Conservation (phyloP, 2,113 vertebrate genomes). For the Axis porcinus region DNA sequence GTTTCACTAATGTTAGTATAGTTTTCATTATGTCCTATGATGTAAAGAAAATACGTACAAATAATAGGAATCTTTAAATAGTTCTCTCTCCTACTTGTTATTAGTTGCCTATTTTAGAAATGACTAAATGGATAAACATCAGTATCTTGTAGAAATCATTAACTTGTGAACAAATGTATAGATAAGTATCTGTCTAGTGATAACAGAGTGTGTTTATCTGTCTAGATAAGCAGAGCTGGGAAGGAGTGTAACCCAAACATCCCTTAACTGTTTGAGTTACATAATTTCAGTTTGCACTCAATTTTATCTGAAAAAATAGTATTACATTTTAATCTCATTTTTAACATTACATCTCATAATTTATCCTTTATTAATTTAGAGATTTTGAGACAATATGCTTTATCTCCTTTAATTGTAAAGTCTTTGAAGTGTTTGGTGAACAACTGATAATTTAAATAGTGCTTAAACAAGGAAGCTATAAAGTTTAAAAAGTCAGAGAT, state of each 20-base stretch:
- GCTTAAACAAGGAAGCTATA: background rate
- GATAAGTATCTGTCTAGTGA: background rate
- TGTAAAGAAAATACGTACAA: background rate
- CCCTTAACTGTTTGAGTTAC: background rate
- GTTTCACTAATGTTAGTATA: background rate
- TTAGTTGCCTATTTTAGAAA: background rate
- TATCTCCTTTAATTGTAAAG: background rate
- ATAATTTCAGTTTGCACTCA: background rate
- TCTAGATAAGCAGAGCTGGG: background rate
- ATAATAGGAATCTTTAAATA: background rate
- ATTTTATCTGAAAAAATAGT: background rate
- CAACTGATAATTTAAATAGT: background rate
- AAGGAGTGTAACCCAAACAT: background rate
- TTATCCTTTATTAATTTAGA: background rate
- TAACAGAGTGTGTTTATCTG: background rate
- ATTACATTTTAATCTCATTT: background rate
- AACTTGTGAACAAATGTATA: background rate
- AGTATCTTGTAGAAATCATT: background rate
- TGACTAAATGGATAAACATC: background rate
- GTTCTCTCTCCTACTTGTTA: background rate
- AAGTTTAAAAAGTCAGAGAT: constrained; percentile 11
- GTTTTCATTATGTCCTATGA: background rate
- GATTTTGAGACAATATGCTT: background rate
- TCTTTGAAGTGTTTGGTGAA: background rate
- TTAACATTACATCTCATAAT: background rate